phyloP scores from a whole-genome alignment of 1,140 invertebrate genomes.

The Choristoneura fumiferana region DNA sequence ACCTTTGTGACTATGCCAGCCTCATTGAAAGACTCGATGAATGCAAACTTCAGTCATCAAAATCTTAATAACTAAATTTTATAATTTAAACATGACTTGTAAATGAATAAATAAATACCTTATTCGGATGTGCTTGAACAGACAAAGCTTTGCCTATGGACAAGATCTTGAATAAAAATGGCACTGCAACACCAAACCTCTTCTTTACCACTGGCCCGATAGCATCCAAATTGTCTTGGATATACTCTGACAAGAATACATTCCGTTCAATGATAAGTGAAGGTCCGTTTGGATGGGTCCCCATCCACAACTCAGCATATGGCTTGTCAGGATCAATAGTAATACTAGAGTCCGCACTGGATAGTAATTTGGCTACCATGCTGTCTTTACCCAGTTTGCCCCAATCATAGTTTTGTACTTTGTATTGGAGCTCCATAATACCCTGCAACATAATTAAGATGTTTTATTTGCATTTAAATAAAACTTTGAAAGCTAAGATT shows the following conservation, averaged over 20 bases:
- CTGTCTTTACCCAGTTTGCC: constrained; percentile 91
- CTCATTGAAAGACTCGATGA: no score
- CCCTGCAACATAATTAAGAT: background rate
- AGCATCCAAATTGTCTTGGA: constrained; percentile 81
- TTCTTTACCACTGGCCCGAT: constrained; percentile 83
- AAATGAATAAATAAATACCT: no score
- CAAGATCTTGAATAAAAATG: constrained; percentile 97
- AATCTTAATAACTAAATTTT: no score
- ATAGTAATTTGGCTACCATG: constrained; percentile 87
- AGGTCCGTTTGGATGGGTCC: constrained; percentile 95
- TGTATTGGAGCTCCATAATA: constrained; percentile 87
- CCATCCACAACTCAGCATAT: constrained; percentile 98
- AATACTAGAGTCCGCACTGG: constrained; percentile 79
- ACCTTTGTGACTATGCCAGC: no score
- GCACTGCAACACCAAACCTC: constrained; percentile 86
- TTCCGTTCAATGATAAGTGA: constrained; percentile 84
- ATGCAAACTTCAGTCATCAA: no score
- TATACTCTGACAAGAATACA: constrained; percentile 82
- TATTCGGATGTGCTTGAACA: constrained; percentile 99
- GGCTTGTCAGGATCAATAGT: constrained; percentile 80
- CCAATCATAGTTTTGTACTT: constrained; percentile 95
- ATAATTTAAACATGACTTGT: no score
- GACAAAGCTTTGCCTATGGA: constrained; percentile 96
- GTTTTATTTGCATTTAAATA: no score
- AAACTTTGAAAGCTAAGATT: no score